These are phyloP conservation scores for Pocillopora grandis DNA, from an alignment of 92 coral and sea anemone species.

Conservation along the genomic window DNA sequence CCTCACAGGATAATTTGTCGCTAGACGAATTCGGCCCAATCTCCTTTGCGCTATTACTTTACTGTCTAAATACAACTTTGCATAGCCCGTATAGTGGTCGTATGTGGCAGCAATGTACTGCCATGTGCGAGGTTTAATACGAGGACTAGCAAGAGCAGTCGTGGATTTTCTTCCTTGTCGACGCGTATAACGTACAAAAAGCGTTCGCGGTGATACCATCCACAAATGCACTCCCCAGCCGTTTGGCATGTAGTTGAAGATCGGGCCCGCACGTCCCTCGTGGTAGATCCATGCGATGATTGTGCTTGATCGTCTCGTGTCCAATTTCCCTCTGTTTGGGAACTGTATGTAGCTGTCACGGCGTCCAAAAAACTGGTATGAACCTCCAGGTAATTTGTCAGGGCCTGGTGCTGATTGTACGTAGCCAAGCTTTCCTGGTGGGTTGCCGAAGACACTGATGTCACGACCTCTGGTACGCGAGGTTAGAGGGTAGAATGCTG, in stretches of 20 bases:
- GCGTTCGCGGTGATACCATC: slow-evolving; percentile 55
- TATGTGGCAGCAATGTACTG: slow-evolving; percentile 77
- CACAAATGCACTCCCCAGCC: slow-evolving; percentile 81
- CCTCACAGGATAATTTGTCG: slow-evolving; percentile 73
- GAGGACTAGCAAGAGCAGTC: slow-evolving; percentile 44
- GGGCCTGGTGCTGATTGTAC: slow-evolving; percentile 84
- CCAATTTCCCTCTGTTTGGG: slow-evolving; percentile 77
- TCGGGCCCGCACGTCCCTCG: slow-evolving; percentile 63
- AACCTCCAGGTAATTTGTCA: slow-evolving; percentile 72
- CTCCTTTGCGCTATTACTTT: slow-evolving; percentile 56
- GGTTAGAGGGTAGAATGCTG: slow-evolving; percentile 76
- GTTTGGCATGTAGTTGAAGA: slow-evolving; percentile 73
- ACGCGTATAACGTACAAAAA: slow-evolving; percentile 54
- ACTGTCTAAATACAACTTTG: slow-evolving; percentile 63
- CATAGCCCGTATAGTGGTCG: slow-evolving; percentile 57
- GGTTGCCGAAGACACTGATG: slow-evolving; percentile 74
- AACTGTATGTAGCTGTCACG: slow-evolving; percentile 66
- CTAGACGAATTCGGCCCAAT: slow-evolving; percentile 63
- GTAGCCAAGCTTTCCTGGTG: slow-evolving; percentile 63
- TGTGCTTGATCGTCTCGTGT: slow-evolving; percentile 63
- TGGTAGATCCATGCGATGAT: slow-evolving; percentile 78
- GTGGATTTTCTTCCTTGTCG: slow-evolving; percentile 46
- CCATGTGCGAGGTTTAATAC: slow-evolving; percentile 64
- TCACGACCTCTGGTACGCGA: slow-evolving; percentile 55
- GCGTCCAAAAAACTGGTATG: slow-evolving; percentile 74